These are phyloP conservation scores for Andricus quercusramuli DNA, from an alignment of 2,888 invertebrate species.

Conservation along the genomic window DNA sequence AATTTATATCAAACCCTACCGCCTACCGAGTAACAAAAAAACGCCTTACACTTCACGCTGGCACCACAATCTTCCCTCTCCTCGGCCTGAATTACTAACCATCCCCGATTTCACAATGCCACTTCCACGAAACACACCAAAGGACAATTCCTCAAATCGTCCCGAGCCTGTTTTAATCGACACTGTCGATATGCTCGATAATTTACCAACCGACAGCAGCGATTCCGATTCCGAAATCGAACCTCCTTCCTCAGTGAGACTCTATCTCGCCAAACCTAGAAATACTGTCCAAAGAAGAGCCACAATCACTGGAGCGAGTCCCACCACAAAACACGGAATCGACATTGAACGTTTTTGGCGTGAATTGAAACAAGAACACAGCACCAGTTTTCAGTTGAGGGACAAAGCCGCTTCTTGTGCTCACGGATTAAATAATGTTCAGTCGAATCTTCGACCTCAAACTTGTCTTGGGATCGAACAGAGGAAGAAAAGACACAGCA, in stretches of 20 bases:
- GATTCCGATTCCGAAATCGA: constrained; percentile 81
- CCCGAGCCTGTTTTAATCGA: constrained; percentile 73
- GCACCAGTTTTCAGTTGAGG: constrained; percentile 82
- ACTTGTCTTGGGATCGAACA: constrained; percentile 82
- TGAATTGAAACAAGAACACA: constrained; percentile 83
- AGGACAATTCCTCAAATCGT: constrained; percentile 63
- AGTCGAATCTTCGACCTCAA: constrained; percentile 80
- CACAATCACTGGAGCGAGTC: constrained; percentile 91
- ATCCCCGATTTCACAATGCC: constrained; percentile 83
- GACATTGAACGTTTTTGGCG: constrained; percentile 89
- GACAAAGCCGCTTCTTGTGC: constrained; percentile 91
- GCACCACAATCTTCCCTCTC: constrained; percentile 86
- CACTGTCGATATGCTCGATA: constrained; percentile 69
- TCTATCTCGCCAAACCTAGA: constrained; percentile 89
- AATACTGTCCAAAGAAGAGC: constrained; percentile 89
- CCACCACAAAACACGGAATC: constrained; percentile 83
- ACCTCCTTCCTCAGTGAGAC: constrained; percentile 81
- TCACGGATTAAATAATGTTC: constrained; percentile 85
- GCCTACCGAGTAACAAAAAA: constrained; percentile 86
- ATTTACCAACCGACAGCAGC: constrained; percentile 80
- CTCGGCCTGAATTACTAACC: constrained; percentile 83
- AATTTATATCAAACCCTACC: constrained; percentile 86
- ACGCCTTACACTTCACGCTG: constrained; percentile 83
- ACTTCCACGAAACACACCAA: constrained; percentile 79
- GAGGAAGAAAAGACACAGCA: constrained; percentile 47